Conservation (phyloP, 2,888 invertebrate species). For the Synanthedon vespiformis region DNA sequence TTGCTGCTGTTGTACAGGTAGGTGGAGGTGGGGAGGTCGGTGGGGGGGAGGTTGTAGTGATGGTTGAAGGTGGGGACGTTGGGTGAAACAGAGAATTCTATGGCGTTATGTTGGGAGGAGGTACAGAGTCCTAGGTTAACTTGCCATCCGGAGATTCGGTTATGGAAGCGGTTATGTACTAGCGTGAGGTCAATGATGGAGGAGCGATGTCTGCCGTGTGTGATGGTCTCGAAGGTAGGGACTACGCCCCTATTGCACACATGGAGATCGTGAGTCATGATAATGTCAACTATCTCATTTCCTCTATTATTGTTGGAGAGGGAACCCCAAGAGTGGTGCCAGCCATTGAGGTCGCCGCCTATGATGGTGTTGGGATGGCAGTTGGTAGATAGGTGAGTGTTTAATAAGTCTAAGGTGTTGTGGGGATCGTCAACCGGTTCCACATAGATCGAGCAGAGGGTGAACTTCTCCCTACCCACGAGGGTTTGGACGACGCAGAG, state of each 20-base stretch:
- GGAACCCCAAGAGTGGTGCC: not conserved
- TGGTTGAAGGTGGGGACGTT: not conserved
- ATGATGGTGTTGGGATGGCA: conserved; percentile 1
- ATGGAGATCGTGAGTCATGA: conserved; percentile 2
- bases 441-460: conserved; percentile 6
- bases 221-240: conserved; percentile 1
- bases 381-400: conserved; percentile 1
- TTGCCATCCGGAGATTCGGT: not conserved
- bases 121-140: not conserved
- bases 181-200: conserved; percentile 1
- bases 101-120: conserved; percentile 6
- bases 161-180: fast-evolving
- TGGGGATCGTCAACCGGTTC: conserved; percentile 5
- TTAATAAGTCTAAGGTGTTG: conserved; percentile 3
- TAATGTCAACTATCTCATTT: not conserved
- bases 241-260: not conserved
- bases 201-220: not conserved
- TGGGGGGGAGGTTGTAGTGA: not conserved
- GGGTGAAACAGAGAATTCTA: not conserved
- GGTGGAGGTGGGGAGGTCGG: not conserved
- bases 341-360: not conserved
- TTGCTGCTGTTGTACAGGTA: not conserved
- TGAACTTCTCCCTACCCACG: not conserved
- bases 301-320: too few species aligned
- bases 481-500: conserved; percentile 1